Percentiles rank a stretch among this genome's conserved stretches.
These are phyloP conservation scores for Maniola hyperantus DNA, from an alignment of 2,888 invertebrate genomes.

Conservation along the genomic window DNA sequence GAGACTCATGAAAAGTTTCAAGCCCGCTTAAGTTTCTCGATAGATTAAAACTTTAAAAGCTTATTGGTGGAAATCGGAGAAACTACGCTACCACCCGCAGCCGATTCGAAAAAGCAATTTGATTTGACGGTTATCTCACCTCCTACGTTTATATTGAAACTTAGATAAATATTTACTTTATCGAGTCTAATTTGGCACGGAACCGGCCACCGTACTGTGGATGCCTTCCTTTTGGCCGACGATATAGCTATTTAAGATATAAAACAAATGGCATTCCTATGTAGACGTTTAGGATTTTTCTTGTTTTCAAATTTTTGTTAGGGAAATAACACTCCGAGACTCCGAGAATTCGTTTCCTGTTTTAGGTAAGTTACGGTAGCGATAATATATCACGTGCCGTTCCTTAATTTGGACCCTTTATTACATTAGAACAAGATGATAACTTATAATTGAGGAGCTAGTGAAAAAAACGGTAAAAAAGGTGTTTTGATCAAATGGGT, in stretches of 20 bases:
- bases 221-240: constrained; percentile 53
- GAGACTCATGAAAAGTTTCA: constrained; percentile 26
- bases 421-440: too few relatives aligned
- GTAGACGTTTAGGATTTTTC: constrained; percentile 6
- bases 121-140: constrained; percentile 79
- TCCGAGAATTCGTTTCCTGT: too few relatives aligned
- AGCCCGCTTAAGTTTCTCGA: constrained; percentile 32
- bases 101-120: constrained; percentile 75
- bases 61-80: constrained; percentile 63
- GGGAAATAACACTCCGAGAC: too few relatives aligned
- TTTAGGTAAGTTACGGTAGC: too few relatives aligned
- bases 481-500: too few relatives aligned
- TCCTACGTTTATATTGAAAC: constrained; percentile 81
- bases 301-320: neutral
- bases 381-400: too few relatives aligned
- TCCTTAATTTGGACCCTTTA: too few relatives aligned
- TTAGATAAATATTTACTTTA: constrained; percentile 81
- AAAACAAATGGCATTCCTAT: constrained; percentile 36
- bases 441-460: too few relatives aligned
- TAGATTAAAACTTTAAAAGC: constrained; percentile 45
- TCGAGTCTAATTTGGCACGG: constrained; percentile 80
- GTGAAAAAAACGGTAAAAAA: too few relatives aligned
- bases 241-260: constrained; percentile 38
- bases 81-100: constrained; percentile 69
- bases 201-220: constrained; percentile 61